phyloP scores from a whole-genome alignment of 2,113 vertebrate genomes.

The Willisornis vidua region DNA sequence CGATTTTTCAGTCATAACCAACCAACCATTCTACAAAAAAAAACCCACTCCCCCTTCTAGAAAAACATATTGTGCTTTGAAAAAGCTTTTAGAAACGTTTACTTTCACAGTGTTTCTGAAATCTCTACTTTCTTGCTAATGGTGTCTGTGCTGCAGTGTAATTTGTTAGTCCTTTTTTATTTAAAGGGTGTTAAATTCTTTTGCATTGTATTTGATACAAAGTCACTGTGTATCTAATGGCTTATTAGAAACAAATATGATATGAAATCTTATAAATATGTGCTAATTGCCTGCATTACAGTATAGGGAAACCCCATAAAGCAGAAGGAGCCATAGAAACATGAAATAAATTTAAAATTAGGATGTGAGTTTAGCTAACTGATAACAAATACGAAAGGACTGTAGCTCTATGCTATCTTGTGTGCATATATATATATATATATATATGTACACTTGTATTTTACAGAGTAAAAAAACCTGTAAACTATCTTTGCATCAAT shows the following conservation, averaged over 20 bases:
- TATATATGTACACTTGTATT: not conserved
- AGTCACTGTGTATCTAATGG: not conserved
- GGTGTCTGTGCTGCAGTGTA: not conserved
- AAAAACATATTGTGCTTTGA: not conserved
- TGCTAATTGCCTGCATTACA: not conserved
- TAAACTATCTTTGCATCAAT: not conserved
- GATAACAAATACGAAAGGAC: not conserved
- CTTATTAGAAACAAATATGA: not conserved
- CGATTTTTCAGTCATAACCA: not conserved
- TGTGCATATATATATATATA: not conserved
- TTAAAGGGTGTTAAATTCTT: not conserved
- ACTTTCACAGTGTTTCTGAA: not conserved
- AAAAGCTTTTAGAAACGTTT: accelerated
- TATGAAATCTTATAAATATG: not conserved
- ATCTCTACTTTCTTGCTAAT: not conserved
- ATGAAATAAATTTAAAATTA: not conserved
- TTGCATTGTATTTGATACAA: not conserved
- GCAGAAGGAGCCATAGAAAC: not conserved
- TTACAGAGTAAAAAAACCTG: not conserved
- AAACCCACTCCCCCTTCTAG: not conserved
- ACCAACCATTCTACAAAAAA: not conserved
- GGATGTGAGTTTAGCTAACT: not conserved
- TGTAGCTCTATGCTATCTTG: not conserved
- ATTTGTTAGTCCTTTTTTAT: not conserved
- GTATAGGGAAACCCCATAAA: not conserved